phyloP scores from a whole-genome alignment of 2,113 vertebrate genomes.

The Motacilla alba region DNA sequence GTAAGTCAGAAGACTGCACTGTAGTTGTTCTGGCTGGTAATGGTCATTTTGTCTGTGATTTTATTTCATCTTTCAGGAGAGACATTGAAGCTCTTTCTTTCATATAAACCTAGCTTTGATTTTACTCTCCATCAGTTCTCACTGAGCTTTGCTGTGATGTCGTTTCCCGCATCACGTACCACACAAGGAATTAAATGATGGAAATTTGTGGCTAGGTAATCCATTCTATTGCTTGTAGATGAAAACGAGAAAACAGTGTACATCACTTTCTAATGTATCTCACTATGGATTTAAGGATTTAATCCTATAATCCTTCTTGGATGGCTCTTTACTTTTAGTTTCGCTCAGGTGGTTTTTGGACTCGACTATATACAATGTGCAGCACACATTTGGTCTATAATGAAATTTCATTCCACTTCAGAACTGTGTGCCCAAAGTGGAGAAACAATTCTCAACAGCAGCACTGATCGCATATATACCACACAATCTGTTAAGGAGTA shows the following conservation, averaged over 20 bases:
- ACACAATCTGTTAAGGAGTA: neutral
- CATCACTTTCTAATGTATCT: neutral
- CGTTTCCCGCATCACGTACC: neutral
- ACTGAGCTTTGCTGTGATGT: neutral
- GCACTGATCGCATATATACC: neutral
- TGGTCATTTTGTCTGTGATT: neutral
- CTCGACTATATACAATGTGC: neutral
- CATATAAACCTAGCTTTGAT: neutral
- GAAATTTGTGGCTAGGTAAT: constrained; percentile 12
- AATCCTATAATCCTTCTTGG: constrained; percentile 24
- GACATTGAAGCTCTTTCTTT: neutral
- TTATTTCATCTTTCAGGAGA: neutral
- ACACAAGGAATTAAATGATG: neutral
- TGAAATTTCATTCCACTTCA: neutral
- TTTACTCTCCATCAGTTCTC: neutral
- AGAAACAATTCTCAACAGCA: neutral
- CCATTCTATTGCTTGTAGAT: neutral
- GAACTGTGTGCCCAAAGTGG: neutral
- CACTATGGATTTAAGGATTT: neutral
- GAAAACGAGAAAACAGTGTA: constrained; percentile 17
- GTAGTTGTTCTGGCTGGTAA: neutral
- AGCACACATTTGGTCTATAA: neutral
- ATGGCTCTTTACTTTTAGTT: neutral
- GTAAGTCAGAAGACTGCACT: neutral
- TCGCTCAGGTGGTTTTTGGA: neutral